These are phyloP conservation scores for Synanthedon vespiformis DNA, from an alignment of 2,888 invertebrate genomes.

Conservation along the genomic window DNA sequence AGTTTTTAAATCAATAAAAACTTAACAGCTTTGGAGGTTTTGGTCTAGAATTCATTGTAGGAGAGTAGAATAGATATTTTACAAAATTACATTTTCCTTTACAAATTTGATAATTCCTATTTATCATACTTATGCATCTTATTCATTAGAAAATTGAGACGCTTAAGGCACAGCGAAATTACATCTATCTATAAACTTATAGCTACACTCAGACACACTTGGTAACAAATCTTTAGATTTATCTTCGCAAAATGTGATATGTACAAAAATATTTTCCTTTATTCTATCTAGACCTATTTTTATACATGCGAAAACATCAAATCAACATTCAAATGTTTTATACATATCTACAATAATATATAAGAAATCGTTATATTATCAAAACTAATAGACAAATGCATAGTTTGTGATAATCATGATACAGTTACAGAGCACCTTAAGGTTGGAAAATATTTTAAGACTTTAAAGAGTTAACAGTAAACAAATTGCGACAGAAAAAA, in stretches of 20 bases:
- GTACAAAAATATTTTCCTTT: slow-evolving; percentile 65
- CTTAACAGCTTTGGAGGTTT: slow-evolving; percentile 7
- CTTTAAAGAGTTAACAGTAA: not conserved
- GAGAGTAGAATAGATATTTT: slow-evolving; percentile 34
- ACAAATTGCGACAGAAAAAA: slow-evolving; percentile 13
- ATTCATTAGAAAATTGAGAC: slow-evolving; percentile 56
- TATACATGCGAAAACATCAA: not conserved
- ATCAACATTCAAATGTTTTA: not conserved
- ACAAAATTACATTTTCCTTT: slow-evolving; percentile 5
- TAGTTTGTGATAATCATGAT: slow-evolving; percentile 17
- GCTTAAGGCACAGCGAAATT: slow-evolving; percentile 68
- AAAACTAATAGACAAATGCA: slow-evolving; percentile 13
- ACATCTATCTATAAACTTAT: slow-evolving; percentile 44
- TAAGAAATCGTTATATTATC: too few relatives aligned
- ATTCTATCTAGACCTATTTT: slow-evolving; percentile 25
- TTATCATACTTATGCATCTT: slow-evolving; percentile 2
- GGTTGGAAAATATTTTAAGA: slow-evolving; percentile 2
- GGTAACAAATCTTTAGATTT: slow-evolving; percentile 53
- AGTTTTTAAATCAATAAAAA: not conserved
- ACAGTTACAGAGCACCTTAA: slow-evolving; percentile 4
- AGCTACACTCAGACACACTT: slow-evolving; percentile 38
- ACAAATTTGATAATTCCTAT: not conserved
- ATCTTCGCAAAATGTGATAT: slow-evolving; percentile 62
- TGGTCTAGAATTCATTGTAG: slow-evolving; percentile 21
- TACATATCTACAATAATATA: not conserved